These are phyloP conservation scores for Orthonychiurus folsomi DNA, from an alignment of 2,888 invertebrate species.

Conservation along the genomic window DNA sequence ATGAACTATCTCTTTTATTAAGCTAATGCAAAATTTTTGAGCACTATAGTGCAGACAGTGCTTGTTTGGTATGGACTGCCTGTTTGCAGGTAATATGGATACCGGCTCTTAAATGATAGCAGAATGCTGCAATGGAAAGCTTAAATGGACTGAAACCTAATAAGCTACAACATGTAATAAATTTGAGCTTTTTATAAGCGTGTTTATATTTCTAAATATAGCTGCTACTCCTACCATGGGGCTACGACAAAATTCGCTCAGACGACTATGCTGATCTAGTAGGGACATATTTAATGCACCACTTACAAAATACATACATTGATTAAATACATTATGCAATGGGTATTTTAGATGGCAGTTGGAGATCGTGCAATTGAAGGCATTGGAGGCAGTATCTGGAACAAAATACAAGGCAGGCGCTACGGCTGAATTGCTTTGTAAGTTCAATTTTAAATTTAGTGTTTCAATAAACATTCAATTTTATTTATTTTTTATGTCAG, in stretches of 20 bases:
- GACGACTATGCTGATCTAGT: slow-evolving; percentile 39
- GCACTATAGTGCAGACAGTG: neutral
- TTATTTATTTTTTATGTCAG: slow-evolving; percentile 15
- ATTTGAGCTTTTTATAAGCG: slow-evolving; percentile 2
- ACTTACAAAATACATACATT: too few relatives aligned
- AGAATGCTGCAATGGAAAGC: too few relatives aligned
- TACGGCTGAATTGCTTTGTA: slow-evolving; percentile 42
- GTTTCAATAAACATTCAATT: slow-evolving; percentile 3
- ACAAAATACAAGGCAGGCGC: slow-evolving; percentile 44
- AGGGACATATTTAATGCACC: slow-evolving; percentile 11
- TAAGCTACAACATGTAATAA: neutral
- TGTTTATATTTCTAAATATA: slow-evolving; percentile 8
- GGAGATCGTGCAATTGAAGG: slow-evolving; percentile 40
- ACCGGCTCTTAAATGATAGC: too few relatives aligned
- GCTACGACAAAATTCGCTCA: slow-evolving; percentile 43
- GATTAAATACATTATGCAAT: too few relatives aligned
- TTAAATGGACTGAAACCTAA: too few relatives aligned
- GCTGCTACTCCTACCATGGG: slow-evolving; percentile 57
- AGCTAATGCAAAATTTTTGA: neutral
- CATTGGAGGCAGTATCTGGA: slow-evolving; percentile 42
- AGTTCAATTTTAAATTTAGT: slow-evolving; percentile 6
- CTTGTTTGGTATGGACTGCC: too few relatives aligned
- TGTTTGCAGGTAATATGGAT: too few relatives aligned
- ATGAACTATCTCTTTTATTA: too few relatives aligned
- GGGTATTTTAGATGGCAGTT: slow-evolving; percentile 28